Percentiles rank a stretch among this genome's conserved stretches.
Conservation (phyloP, 2,797 vertebrate genomes). For the Melanotaenia boesemani region DNA sequence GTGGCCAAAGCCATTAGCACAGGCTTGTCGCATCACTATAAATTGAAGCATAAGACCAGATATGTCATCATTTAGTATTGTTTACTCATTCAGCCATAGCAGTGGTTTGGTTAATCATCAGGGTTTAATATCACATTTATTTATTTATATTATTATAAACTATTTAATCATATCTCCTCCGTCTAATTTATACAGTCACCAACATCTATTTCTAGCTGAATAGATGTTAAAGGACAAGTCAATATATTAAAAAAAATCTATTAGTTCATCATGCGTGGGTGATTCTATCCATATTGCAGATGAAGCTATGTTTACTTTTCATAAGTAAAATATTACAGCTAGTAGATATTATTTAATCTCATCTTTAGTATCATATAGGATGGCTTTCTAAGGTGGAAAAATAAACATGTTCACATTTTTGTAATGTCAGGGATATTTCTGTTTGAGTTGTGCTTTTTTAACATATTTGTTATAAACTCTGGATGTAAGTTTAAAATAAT, state of each 20-base stretch:
- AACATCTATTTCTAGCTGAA: neutral
- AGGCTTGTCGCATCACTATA: neutral
- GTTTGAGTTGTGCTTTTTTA: neutral
- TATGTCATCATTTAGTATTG: neutral
- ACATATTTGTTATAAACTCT: neutral
- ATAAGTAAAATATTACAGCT: too few relatives aligned
- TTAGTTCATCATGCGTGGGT: neutral
- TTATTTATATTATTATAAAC: neutral
- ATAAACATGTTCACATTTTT: neutral
- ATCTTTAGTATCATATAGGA: neutral
- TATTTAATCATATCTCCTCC: neutral
- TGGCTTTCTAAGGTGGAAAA: neutral
- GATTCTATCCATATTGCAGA: neutral
- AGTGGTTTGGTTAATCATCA: neutral
- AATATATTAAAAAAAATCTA: neutral
- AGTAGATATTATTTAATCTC: neutral
- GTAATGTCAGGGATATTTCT: neutral
- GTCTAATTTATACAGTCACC: neutral
- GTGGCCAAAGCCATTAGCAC: neutral
- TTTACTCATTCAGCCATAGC: neutral
- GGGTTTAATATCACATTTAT: neutral
- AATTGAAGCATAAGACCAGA: neutral
- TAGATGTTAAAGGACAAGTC: neutral
- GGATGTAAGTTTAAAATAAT: neutral
- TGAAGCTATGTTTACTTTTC: neutral